Evolutionary conservation across 2,888 invertebrate genomes (phyloP), one percentile per base, ranked within the genome.

Genomic region (Eupithecia centaureata): DNA sequence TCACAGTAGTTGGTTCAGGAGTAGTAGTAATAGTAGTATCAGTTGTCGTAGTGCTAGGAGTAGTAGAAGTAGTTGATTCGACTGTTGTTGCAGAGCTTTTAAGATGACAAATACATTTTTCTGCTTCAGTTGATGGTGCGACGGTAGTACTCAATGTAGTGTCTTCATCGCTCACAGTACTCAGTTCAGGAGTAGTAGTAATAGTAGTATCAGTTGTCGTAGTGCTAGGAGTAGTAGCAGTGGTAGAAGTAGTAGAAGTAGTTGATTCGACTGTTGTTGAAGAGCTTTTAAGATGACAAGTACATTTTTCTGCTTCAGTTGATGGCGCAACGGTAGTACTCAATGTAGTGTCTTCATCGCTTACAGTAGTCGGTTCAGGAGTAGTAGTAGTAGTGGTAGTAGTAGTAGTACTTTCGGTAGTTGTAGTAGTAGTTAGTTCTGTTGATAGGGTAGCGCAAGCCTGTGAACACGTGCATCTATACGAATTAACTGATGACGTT

Each of bases 241-340:
- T n/a, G 0, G 13, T 18, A 18, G 38, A 18, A 18, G 63, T 12
- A 15, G 27, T 61, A 5, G n/a, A n/a, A 13, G 59, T 52, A 51
- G 51, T 51, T 42, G n/a, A 0, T 18, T 42, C 18, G 2, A 18
- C 7, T 5, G 7, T 13, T 4, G 12, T 22, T 22, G 12, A 10
- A n/a, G n/a, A n/a, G 27, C 22, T 51, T 12, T 30, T 18, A 15
- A 13, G 27, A 13, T 52, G 2, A 25, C 54, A 56, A 30, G 54
- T 56, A 28, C 54, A 56, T 56, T 56, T 28, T 56, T 28, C n/a
- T 65, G 27, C n/a, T 57, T 33, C 56, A n/a, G 22, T 47, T 47
- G 22, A 22, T 10, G 22, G 22, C 12, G 7, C 47, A 10, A 47
- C 22, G 22, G 47, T 42, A 7, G 38, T 42, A 42, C 42, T 42